phyloP scores from a whole-genome alignment of 2,113 vertebrate species.

The Oryctolagus cuniculus region DNA sequence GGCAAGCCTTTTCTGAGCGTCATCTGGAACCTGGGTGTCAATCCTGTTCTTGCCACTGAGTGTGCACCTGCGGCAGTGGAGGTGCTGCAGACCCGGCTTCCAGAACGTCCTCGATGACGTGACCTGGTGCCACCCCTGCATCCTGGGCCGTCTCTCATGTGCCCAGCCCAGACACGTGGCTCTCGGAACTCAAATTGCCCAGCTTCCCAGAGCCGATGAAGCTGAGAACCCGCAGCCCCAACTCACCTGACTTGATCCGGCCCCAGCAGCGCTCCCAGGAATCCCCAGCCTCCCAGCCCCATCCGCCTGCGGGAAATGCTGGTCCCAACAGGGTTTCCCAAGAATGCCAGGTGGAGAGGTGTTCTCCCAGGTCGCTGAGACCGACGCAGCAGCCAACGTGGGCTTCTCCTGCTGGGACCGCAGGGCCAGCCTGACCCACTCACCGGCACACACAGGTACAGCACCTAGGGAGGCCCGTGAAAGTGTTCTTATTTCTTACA shows the following conservation, averaged over 20 bases:
- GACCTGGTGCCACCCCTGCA: neutral
- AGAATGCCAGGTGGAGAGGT: neutral
- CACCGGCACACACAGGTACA: too few species aligned
- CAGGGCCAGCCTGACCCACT: too few species aligned
- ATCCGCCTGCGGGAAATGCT: neutral
- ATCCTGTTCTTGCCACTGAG: neutral
- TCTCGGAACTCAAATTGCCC: neutral
- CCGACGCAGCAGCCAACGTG: too few species aligned
- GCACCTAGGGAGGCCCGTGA: neutral
- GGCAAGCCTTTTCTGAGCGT: neutral
- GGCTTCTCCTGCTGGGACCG: neutral
- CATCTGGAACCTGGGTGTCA: neutral
- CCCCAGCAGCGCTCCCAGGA: neutral
- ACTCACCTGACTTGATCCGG: neutral
- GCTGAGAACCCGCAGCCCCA: neutral
- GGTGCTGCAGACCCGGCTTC: neutral
- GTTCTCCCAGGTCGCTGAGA: neutral
- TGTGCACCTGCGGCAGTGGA: too few species aligned
- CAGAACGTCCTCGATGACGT: neutral
- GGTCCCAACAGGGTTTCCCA: neutral
- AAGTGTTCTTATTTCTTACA: neutral
- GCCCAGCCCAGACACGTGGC: rapidly evolving
- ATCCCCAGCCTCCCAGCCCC: neutral
- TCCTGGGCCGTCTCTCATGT: neutral
- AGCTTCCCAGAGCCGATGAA: too few species aligned